Base-by-base conservation (phyloP, 1,140 invertebrate species). In the Drosophila lowei region DNA sequence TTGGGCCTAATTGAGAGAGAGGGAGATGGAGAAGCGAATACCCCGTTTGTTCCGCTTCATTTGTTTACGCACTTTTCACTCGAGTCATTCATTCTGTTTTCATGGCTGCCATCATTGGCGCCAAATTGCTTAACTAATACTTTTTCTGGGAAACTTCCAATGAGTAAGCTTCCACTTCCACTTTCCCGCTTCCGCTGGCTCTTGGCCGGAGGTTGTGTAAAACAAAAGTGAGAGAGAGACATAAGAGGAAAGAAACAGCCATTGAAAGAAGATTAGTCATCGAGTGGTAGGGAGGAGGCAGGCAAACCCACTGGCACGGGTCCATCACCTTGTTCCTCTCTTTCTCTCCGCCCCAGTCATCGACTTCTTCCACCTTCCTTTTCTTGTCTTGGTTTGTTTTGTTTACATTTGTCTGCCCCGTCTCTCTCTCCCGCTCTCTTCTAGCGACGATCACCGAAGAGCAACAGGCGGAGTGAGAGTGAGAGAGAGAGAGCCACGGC, bases 1-100 rank as follows among this genome's bases (percentile, higher is more conserved):
- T 86, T 88, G 81, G 66, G 64, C 70, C 79, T 88, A 86, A 86
- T 86, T 86, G 77, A 78, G 81, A 79, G 81, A 72, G 71, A 80
- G 79, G 66, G 81, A 56, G 77, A 38, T 3, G 34, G 34, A 38
- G 11, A 38, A 13, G 11, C 11, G 3, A 38, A 38, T 13, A 38
- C 11, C 34, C 34, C 34, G 11, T 4, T 38, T 72, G 56, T 76
- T 50, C 53, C 56, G 43, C 56, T 60, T 63, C 66, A 76, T 80
- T 84, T 84, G 80, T 80, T 84, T 85, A 85, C 60, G 53, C 63
- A 65, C 63, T 72, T 84, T 79, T 67, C 56, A 70, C 55, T 77
- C 56, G 43, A 49, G 46, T 34, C 30, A 38, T 38, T 38, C 23
- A 47, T 46, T 41, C 46, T 41, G 23, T 28, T 46, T 47, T 47